Evolutionary conservation across 1,140 invertebrate genomes (phyloP), one percentile per base, ranked within the genome.

Genomic region (Drosophila virilis): DNA sequence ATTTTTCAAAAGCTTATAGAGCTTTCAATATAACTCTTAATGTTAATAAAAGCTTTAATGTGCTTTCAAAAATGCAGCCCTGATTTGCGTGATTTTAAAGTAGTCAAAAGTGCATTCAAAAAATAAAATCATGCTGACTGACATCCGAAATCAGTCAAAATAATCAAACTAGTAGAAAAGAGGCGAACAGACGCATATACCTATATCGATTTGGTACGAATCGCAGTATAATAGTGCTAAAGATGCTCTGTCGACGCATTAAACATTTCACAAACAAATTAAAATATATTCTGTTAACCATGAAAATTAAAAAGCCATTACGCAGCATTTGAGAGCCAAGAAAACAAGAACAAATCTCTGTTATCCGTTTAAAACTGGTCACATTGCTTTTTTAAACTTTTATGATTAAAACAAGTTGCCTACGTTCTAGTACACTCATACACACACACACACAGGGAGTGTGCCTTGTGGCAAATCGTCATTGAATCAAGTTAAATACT

Each of bases 281-380:
- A 28, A 5, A 28, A 28, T 28, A 28, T 15, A 48, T 48, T 46
- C 13, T 55, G 12, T 58, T 38, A 17, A 60, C 33, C 22, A 8
- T 10, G 72, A 57, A 66, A 84, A 91, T 91, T 67, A 91, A 91
- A 88, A 84, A 69, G 60, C 68, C 88, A 84, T 91, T 91, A 86
- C 13, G 75, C 48, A 12, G 48, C 48, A 54, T 75, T 59, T 68
- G 60, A 42, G 8, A 10, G 32, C 32, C 13, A 52, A 43, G 48
- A 57, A 80, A 61, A 57, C 2, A 15, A 57, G 59, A 61, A 73
- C 60, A 84, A 59, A 70, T 52, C 57, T 72, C 38, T 69, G 32
- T 42, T 42, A 70, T 37, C 43, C 72, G 50, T 78, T 80, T 74
- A 58, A 83, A 79, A 70, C 35, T 78, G 57, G 69, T 83, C 67